phyloP scores from a whole-genome alignment of 2,888 invertebrate genomes.

The Tenthredo mesomela region DNA sequence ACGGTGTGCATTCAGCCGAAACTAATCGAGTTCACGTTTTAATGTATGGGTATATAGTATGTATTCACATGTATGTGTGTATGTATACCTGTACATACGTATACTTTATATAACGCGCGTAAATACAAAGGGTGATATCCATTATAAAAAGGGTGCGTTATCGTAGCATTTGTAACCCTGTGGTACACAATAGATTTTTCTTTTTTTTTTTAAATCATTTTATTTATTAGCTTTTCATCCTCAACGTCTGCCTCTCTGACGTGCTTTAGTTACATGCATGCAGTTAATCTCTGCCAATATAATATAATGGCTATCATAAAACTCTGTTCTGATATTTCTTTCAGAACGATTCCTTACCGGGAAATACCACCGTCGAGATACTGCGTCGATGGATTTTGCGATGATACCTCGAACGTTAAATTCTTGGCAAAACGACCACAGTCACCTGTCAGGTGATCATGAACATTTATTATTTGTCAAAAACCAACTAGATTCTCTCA shows the following conservation, averaged over 20 bases:
- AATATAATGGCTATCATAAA: background rate
- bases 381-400: background rate
- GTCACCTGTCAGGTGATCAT: constrained; percentile 1
- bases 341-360: constrained; percentile 10
- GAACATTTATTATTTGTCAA: background rate
- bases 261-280: background rate
- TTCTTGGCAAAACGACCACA: background rate
- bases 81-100: background rate
- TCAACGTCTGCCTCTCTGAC: background rate
- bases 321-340: background rate
- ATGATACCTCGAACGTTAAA: background rate
- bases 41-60: background rate
- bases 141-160: constrained; percentile 22
- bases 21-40: constrained; percentile 25
- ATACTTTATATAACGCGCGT: constrained; percentile 21
- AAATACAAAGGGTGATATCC: constrained; percentile 18
- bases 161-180: constrained; percentile 6
- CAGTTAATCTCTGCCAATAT: constrained; percentile 14
- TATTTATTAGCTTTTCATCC: background rate
- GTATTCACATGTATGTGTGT: background rate
- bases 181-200: background rate
- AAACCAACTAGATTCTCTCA: background rate
- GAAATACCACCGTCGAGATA: constrained; percentile 25
- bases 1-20: background rate
- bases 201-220: background rate